Conservation (phyloP, 2,113 vertebrate species). For the Ornithorhynchus anatinus region DNA sequence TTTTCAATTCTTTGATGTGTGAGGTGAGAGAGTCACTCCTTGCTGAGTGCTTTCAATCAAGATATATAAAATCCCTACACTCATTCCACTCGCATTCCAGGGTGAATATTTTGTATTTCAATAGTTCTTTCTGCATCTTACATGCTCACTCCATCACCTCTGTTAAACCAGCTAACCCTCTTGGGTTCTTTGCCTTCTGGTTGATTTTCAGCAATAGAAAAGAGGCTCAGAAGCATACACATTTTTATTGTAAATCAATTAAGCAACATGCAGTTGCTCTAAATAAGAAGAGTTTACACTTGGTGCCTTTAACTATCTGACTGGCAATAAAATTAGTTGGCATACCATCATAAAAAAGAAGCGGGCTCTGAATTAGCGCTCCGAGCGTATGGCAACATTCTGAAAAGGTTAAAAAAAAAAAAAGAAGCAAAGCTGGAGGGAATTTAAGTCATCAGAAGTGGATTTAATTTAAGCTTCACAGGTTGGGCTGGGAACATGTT, state of each 20-base stretch:
- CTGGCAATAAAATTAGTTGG: not conserved
- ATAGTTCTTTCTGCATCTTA: too few relatives aligned
- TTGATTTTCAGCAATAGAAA: not conserved
- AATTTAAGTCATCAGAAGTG: not conserved
- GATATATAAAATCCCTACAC: too few relatives aligned
- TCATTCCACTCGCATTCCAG: too few relatives aligned
- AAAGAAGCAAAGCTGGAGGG: not conserved
- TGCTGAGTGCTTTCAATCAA: too few relatives aligned
- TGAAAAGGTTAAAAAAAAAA: not conserved
- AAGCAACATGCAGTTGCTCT: not conserved
- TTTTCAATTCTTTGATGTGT: too few relatives aligned
- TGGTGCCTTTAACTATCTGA: not conserved
- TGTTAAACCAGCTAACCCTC: too few relatives aligned
- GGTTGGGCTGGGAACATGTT: not conserved
- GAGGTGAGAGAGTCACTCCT: too few relatives aligned
- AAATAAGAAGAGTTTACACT: not conserved
- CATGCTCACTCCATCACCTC: too few relatives aligned
- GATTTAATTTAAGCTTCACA: conserved; percentile 9
- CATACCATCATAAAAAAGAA: not conserved
- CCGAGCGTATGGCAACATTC: not conserved
- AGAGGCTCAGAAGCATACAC: not conserved
- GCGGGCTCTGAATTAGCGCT: not conserved
- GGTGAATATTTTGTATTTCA: too few relatives aligned
- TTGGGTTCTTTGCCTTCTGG: not conserved
- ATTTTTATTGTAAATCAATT: conserved; percentile 24